Evolutionary conservation across 1,140 invertebrate species (phyloP), one percentile per base, ranked within the genome.

Genomic region (Tachypleus tridentatus): DNA sequence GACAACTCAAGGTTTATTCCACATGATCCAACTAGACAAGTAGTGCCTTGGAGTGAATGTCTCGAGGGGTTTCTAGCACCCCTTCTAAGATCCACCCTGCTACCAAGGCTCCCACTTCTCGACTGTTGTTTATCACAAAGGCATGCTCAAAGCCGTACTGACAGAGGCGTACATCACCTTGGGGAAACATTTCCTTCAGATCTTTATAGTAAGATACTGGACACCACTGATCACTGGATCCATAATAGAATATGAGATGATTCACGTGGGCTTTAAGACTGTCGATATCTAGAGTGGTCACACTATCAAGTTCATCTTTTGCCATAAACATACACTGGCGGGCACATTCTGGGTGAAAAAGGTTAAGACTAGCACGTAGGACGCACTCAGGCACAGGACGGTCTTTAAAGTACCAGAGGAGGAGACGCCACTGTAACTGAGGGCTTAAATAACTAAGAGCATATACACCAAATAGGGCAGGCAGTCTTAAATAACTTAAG

Each of bases 191-290:
- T 10, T 74, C 66, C 65, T 80, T 81, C 52, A 92, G 74, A 57
- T 85, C 77, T 48, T 82, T 73, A 71, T 82, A 88, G 73, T 84
- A 87, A 61, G 78, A 73, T 3, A 81, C 66, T 0, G 89, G 89
- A 64, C 84, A 84, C 90, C 90, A 93, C 2, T 80, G 79, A 74
- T 93, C 90, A 5, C 72, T 81, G 5, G 79, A 74, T 1, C 87
- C 87, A 76, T 90, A 92, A 73, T 89, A 90, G 49, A 90, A 81
- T 69, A 82, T 85, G 1, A 92, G 71, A 66, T 85, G 75, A 11
- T 72, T 58, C 47, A 75, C 58, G 67, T 79, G 70, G 29, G 68
- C 71, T n/a, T 70, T 63, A 6, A 81, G 71, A 5, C 73, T 66
- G 9, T 74, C 72, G 54, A 71, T 69, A 62, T 80, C 76, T 49